Base-by-base conservation (phyloP, 2,888 invertebrate genomes). In the Drosophila aldrichi region DNA sequence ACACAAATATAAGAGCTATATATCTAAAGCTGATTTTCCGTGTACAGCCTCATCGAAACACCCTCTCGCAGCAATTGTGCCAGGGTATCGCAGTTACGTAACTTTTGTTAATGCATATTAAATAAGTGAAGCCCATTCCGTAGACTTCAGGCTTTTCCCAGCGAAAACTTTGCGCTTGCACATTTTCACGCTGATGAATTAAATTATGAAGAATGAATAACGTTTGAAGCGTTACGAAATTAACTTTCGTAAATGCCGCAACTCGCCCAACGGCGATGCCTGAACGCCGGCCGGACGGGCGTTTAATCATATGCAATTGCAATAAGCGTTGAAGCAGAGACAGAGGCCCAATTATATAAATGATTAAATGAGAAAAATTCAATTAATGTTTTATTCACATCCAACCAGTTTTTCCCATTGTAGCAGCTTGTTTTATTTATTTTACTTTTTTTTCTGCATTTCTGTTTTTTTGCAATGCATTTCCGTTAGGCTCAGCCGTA, bases 131-230 rank as follows among this genome's bases (percentile, higher is more conserved):
- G 16, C 64, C 52, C 55, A 12, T 40, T 25, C 52, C 6, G 20
- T 22, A 10, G 36, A 29, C 16, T 34, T 36, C 38, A 18, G 14
- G 34, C 44, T 9, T 40, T 56, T 62, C 44, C 18, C 16, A 12
- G 12, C 10, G 22, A 8, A 44, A 43, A 43, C 18, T 46, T 63
- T 54, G 16, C 52, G 18, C 46, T n/a, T 64, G 18, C 29, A 40
- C 29, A 55, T 46, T 58, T 78, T 54, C 12, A 25, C 34, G 52
- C 54, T 61, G 54, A 54, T 56, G 52, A 64, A 67, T 64, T 63
- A 66, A 82, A 74, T 68, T 64, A 80, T 70, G 68, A 70, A 46
- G 61, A 69, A 77, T 86, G 74, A 77, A 82, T 82, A 58, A 66
- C 62, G 70, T 59, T 68, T 57, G 82, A 51, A n/a, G 40, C 55